Conservation (phyloP, 2,888 invertebrate genomes). For the Nephrocerus scutellatus region DNA sequence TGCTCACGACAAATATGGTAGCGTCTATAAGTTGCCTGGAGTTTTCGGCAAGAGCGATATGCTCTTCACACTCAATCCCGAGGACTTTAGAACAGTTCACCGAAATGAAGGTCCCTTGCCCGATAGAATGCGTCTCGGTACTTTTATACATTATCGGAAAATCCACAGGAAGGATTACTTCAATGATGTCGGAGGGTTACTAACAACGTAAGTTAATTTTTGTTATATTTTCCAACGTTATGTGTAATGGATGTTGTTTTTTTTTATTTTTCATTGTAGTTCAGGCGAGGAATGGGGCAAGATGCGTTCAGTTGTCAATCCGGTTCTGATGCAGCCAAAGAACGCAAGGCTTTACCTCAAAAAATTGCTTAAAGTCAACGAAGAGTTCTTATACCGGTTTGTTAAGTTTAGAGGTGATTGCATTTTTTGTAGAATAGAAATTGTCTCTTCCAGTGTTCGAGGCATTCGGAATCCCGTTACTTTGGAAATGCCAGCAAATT, state of each 20-base stretch:
- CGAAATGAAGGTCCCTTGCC: slow-evolving; percentile 51
- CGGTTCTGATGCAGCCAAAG: slow-evolving; percentile 56
- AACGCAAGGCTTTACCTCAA: slow-evolving; percentile 49
- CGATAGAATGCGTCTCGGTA: slow-evolving; percentile 40
- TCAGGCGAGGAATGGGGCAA: slow-evolving; percentile 60
- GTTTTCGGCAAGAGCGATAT: slow-evolving; percentile 33
- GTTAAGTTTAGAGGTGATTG: neutral
- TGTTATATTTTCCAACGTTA: neutral
- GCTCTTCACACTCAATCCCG: slow-evolving; percentile 49
- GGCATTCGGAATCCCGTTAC: slow-evolving; percentile 25
- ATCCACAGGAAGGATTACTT: slow-evolving; percentile 25
- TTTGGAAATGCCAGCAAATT: slow-evolving; percentile 42
- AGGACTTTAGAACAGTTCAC: slow-evolving; percentile 49
- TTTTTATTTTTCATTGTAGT: slow-evolving; percentile 31
- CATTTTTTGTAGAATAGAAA: neutral
- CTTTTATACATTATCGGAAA: slow-evolving; percentile 44
- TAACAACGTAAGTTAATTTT: slow-evolving; percentile 18
- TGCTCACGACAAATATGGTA: slow-evolving; percentile 36
- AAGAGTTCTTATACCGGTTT: slow-evolving; percentile 22
- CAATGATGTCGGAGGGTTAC: slow-evolving; percentile 21
- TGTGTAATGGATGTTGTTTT: neutral
- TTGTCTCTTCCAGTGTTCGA: slow-evolving; percentile 31
- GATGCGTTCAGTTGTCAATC: slow-evolving; percentile 57
- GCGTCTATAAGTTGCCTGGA: slow-evolving; percentile 42
- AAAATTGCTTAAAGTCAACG: slow-evolving; percentile 48